These are phyloP conservation scores for Lontra canadensis DNA, from an alignment of 2,113 vertebrate species.

Conservation along the genomic window DNA sequence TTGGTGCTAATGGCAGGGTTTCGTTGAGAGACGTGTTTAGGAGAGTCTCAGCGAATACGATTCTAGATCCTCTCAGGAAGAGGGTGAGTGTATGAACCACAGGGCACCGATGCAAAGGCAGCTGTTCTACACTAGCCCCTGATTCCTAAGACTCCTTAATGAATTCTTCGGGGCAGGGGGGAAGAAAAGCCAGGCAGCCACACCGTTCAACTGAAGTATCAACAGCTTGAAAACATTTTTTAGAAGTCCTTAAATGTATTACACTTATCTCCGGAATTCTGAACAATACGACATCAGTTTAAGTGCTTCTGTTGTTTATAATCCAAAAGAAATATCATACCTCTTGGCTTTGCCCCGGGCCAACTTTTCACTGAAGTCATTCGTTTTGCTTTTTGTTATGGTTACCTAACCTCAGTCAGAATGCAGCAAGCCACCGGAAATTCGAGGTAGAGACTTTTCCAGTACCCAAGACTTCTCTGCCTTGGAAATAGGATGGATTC, in stretches of 20 bases:
- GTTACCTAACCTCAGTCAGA: slow-evolving; percentile 58
- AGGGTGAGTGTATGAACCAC: slow-evolving; percentile 25
- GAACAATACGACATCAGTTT: not conserved
- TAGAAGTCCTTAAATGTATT: not conserved
- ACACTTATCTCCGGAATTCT: slow-evolving; percentile 12
- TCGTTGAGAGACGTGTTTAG: slow-evolving; percentile 59
- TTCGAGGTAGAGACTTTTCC: not conserved
- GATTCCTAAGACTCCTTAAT: slow-evolving; percentile 62
- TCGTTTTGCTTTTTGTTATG: slow-evolving; percentile 49
- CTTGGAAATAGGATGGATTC: slow-evolving; percentile 13
- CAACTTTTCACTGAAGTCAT: slow-evolving; percentile 49
- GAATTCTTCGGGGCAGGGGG: slow-evolving; percentile 36
- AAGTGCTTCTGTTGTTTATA: slow-evolving; percentile 49
- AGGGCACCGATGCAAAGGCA: slow-evolving; percentile 4
- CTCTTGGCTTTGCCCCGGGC: slow-evolving; percentile 67
- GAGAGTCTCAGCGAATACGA: slow-evolving; percentile 69
- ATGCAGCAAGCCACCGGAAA: not conserved
- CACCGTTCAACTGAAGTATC: not conserved
- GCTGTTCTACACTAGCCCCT: slow-evolving; percentile 45
- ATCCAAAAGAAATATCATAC: slow-evolving; percentile 58
- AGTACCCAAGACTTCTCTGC: not conserved
- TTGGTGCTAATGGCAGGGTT: slow-evolving; percentile 65
- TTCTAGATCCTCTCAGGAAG: slow-evolving; percentile 42
- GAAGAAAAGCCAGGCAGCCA: not conserved
- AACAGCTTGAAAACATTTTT: not conserved